Conservation (phyloP, 2,888 invertebrate species). For the Exephanes ischioxanthus region DNA sequence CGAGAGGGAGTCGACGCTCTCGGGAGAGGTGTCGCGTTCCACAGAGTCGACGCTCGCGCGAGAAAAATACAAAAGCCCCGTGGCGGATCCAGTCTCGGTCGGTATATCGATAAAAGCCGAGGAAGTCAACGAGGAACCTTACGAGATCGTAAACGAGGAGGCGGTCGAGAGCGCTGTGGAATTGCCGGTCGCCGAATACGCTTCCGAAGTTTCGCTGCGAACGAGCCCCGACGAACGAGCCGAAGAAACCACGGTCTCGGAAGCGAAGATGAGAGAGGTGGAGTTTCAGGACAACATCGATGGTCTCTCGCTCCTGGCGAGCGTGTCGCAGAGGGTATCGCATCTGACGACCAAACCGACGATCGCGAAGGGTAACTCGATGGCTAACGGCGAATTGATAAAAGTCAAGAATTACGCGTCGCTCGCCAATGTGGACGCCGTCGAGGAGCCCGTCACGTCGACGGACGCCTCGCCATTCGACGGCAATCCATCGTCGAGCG, state of each 20-base stretch:
- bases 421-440: constrained; percentile 65
- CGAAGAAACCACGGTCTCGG: constrained; percentile 5
- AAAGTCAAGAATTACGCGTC: constrained; percentile 80
- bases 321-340: constrained; percentile 79
- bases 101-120: constrained; percentile 48
- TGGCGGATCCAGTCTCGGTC: constrained; percentile 3
- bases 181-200: constrained; percentile 27
- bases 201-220: constrained; percentile 30
- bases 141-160: constrained; percentile 58
- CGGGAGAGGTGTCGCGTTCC: neutral
- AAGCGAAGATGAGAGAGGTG: constrained; percentile 65
- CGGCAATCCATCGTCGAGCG: constrained; percentile 67
- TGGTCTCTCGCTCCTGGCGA: constrained; percentile 81
- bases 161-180: constrained; percentile 16
- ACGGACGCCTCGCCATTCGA: constrained; percentile 66
- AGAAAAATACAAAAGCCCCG: constrained; percentile 28
- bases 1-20: constrained; percentile 20
- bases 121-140: neutral
- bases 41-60: neutral
- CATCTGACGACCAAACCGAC: constrained; percentile 68
- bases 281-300: constrained; percentile 80
- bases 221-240: constrained; percentile 22
- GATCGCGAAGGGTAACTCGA: constrained; percentile 50
- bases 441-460: constrained; percentile 41
- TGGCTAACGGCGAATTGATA: constrained; percentile 70